Conservation (phyloP, 2,888 invertebrate genomes). For the Agrochola circellaris region DNA sequence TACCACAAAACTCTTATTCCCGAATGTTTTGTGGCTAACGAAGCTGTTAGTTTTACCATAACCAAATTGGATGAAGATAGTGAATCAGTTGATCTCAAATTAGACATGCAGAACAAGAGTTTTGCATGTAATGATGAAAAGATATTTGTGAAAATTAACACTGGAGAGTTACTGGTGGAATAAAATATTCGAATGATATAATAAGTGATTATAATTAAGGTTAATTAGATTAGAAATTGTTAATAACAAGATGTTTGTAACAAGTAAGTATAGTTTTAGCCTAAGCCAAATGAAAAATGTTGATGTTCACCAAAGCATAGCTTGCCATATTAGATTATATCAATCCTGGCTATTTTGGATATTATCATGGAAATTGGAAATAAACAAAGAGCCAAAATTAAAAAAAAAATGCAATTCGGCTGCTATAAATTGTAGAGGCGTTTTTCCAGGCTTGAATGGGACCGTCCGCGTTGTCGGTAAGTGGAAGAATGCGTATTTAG, state of each 20-base stretch:
- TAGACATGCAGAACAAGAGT: constrained; percentile 77
- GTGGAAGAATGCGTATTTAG: not conserved
- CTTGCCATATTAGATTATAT: constrained; percentile 89
- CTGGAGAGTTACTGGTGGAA: constrained; percentile 83
- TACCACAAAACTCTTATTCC: constrained; percentile 90
- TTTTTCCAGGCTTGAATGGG: constrained; percentile 1
- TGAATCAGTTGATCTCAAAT: constrained; percentile 82
- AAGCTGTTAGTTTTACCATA: constrained; percentile 91
- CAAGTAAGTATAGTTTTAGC: constrained; percentile 68
- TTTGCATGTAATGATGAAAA: constrained; percentile 80
- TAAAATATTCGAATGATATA: constrained; percentile 61
- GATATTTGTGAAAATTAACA: constrained; percentile 85
- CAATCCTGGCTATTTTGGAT: constrained; percentile 76
- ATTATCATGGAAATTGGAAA: constrained; percentile 47
- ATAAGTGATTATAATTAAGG: constrained; percentile 47
- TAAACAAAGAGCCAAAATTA: constrained; percentile 57
- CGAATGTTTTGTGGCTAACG: constrained; percentile 91
- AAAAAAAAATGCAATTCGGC: constrained; percentile 37
- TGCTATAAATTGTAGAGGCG: constrained; percentile 45
- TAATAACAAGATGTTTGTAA: constrained; percentile 65
- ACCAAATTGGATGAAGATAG: constrained; percentile 86
- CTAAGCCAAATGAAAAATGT: constrained; percentile 78
- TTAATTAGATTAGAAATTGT: constrained; percentile 56
- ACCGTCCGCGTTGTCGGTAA: not conserved
- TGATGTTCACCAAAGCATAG: constrained; percentile 88